Percentiles rank a stretch among this genome's conserved stretches.
phyloP scores from a whole-genome alignment of 2,113 vertebrate genomes.

The Cinclus mexicanus region DNA sequence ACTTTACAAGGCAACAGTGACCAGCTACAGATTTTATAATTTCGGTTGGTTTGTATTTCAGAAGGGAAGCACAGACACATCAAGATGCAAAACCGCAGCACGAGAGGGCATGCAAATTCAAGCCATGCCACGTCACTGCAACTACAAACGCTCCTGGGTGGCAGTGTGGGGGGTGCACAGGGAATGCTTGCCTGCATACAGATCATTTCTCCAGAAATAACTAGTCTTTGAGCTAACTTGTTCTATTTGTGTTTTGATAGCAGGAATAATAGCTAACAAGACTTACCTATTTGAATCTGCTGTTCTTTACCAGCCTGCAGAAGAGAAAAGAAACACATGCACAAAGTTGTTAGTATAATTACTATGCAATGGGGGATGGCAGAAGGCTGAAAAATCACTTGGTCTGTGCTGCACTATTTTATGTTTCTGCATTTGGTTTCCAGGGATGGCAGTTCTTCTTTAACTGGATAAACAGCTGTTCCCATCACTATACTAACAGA shows the following conservation, averaged over 20 bases:
- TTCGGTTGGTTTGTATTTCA: accelerated
- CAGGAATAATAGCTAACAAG: neutral
- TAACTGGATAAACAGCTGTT: neutral
- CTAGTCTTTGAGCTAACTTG: neutral
- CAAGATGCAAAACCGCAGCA: neutral
- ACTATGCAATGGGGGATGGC: neutral
- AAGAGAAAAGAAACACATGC: conserved; percentile 45
- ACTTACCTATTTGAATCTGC: conserved; percentile 73
- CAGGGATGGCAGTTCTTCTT: neutral
- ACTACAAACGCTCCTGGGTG: neutral
- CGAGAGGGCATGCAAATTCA: neutral
- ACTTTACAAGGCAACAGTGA: too few relatives aligned
- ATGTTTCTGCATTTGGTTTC: neutral
- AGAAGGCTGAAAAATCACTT: neutral
- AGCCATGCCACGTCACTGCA: neutral
- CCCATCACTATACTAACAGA: neutral
- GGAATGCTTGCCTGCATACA: neutral
- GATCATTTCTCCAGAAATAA: neutral
- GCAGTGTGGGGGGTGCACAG: neutral
- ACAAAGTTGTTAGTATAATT: conserved; percentile 42
- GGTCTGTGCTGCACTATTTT: neutral
- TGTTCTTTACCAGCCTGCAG: conserved; percentile 73
- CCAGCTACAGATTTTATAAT: accelerated
- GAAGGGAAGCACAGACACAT: neutral
- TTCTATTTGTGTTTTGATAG: neutral